These are phyloP conservation scores for Cetonia aurata DNA, from an alignment of 2,888 invertebrate genomes.

Conservation along the genomic window DNA sequence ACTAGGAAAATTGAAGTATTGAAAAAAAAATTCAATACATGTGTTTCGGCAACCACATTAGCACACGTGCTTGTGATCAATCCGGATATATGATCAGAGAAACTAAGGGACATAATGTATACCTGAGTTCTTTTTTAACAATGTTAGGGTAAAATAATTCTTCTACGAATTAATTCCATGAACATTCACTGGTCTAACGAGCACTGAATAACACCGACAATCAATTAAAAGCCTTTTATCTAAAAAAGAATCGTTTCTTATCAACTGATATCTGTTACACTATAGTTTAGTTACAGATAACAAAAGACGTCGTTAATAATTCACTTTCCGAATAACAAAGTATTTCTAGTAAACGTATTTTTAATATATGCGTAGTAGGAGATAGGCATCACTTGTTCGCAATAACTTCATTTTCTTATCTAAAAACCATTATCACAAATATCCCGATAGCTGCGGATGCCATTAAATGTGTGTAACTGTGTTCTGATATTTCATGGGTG, in stretches of 20 bases:
- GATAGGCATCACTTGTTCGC: neutral
- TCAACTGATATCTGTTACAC: neutral
- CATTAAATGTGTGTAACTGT: neutral
- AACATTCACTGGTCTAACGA: no score
- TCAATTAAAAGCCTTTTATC: neutral
- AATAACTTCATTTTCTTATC: slow-evolving; percentile 27
- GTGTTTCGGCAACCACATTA: no score
- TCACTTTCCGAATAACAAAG: neutral
- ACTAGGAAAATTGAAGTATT: no score
- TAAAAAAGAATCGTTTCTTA: slow-evolving; percentile 2
- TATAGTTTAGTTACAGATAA: slow-evolving; percentile 2
- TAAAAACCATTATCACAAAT: slow-evolving; percentile 22
- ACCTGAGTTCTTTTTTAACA: no score
- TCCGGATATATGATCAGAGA: no score
- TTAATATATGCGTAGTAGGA: neutral
- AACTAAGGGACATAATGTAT: no score
- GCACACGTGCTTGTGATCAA: no score
- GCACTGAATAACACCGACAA: no score
- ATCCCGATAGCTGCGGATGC: neutral
- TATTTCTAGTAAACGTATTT: neutral
- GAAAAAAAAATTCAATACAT: no score
- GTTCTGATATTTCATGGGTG: neutral
- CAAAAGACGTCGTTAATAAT: neutral
- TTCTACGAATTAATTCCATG: no score
- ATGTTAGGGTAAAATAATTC: no score